Evolutionary conservation across 2,797 vertebrate species (phyloP).

Genomic region (Rhabdophis nuchalis): DNA sequence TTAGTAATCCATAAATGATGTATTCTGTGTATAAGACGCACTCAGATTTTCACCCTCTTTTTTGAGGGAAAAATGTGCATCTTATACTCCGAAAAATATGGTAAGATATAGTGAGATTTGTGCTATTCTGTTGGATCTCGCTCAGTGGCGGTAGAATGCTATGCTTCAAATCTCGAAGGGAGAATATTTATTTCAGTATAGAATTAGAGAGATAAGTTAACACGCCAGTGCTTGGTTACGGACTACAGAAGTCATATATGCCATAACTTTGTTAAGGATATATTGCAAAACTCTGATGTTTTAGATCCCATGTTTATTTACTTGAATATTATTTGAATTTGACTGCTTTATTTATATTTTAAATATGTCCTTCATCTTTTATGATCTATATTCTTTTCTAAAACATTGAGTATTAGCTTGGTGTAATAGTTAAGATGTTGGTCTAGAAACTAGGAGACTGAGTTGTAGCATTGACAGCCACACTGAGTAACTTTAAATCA

Average conservation of each 20-base stretch:
- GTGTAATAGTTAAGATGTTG: not conserved
- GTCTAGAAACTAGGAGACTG: not conserved
- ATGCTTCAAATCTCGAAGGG: not conserved
- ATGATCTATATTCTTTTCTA: not conserved
- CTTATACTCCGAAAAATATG: no score
- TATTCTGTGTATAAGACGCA: no score
- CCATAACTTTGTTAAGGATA: not conserved
- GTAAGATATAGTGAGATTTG: not conserved
- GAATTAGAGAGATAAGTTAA: not conserved
- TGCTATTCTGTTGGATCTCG: not conserved
- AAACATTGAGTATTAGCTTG: not conserved
- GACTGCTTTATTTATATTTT: not conserved
- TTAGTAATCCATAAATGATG: no score
- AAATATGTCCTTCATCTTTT: not conserved
- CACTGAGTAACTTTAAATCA: not conserved
- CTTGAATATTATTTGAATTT: not conserved
- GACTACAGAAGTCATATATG: not conserved
- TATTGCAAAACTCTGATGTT: not conserved
- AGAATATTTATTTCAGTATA: not conserved
- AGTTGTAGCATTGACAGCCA: not conserved
- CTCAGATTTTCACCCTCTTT: no score
- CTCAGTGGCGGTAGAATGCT: not conserved
- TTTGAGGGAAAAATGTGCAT: no score
- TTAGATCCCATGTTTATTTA: not conserved
- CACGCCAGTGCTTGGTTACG: not conserved